A percentile compares a stretch with the other conserved stretches of the same genome.
Evolutionary conservation across 2,797 vertebrate genomes (phyloP).

Genomic region (Ibycter americanus): DNA sequence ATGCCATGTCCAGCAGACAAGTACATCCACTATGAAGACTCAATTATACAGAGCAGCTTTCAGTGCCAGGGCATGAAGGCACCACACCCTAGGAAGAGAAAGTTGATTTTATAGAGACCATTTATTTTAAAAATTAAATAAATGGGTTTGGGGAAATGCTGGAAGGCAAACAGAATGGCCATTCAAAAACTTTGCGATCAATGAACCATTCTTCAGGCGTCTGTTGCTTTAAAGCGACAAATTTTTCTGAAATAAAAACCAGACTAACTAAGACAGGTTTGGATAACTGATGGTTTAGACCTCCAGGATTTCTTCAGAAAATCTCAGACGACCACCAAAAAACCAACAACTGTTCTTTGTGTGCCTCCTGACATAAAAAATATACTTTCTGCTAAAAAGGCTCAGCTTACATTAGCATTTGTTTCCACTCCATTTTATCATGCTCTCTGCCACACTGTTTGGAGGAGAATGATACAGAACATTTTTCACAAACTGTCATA

Average conservation of each 20-base stretch:
- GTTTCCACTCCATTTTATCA: neutral
- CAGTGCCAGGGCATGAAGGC: neutral
- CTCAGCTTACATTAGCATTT: constrained; percentile 3
- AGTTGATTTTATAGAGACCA: neutral
- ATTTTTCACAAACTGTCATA: constrained; percentile 25
- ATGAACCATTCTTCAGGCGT: neutral
- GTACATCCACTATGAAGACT: neutral
- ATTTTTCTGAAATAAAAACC: neutral
- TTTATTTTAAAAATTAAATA: neutral
- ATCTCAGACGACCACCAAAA: neutral
- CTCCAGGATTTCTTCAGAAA: neutral
- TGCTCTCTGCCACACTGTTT: neutral
- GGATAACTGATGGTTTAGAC: neutral
- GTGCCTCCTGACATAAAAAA: neutral
- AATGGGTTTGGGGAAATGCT: neutral
- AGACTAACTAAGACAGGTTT: neutral
- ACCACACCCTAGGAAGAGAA: neutral
- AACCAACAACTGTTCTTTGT: neutral
- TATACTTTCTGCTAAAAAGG: neutral
- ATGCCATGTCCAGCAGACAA: neutral
- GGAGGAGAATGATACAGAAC: neutral
- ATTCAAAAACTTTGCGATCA: neutral
- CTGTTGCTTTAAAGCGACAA: neutral
- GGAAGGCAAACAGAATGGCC: neutral
- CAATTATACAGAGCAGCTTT: neutral